phyloP scores from a whole-genome alignment of 2,797 vertebrate species.

The Knipowitschia caucasica region DNA sequence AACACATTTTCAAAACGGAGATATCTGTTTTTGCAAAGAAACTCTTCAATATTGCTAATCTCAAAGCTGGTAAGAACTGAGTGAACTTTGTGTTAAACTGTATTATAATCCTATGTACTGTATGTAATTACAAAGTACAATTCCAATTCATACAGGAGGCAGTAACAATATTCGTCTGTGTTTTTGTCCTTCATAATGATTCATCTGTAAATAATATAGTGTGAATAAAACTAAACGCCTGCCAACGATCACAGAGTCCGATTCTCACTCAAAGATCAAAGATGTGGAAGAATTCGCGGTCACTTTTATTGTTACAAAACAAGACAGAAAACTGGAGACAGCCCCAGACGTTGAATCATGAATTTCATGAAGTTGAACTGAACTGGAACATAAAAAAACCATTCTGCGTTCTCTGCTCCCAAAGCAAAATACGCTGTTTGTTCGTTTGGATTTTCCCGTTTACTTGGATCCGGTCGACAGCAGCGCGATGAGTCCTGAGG shows the following conservation, averaged over 20 bases:
- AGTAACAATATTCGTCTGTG: constrained; percentile 31
- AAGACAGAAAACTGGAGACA: constrained; percentile 55
- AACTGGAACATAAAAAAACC: constrained; percentile 28
- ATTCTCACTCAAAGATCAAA: background rate
- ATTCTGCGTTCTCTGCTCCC: constrained; percentile 3
- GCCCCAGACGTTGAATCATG: constrained; percentile 75
- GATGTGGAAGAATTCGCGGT: constrained; percentile 29
- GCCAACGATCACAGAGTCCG: constrained; percentile 4
- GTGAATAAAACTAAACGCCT: constrained; percentile 68
- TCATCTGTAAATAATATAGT: constrained; percentile 69
- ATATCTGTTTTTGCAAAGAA: background rate
- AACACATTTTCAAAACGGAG: constrained; percentile 12
- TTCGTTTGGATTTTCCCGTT: constrained; percentile 32
- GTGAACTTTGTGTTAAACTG: background rate
- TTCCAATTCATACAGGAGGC: constrained; percentile 8
- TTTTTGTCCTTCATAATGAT: constrained; percentile 37
- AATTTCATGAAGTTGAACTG: constrained; percentile 72
- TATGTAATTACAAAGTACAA: background rate
- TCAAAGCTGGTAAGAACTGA: too few relatives aligned
- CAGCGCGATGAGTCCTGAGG: constrained; percentile 95
- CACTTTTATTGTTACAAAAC: constrained; percentile 78
- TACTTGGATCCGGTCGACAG: constrained; percentile 97
- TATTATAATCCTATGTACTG: constrained; percentile 3
- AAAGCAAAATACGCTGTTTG: background rate
- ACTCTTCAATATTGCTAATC: too few relatives aligned